phyloP scores from a whole-genome alignment of 2,888 invertebrate species.

The Leistus spinibarbis region DNA sequence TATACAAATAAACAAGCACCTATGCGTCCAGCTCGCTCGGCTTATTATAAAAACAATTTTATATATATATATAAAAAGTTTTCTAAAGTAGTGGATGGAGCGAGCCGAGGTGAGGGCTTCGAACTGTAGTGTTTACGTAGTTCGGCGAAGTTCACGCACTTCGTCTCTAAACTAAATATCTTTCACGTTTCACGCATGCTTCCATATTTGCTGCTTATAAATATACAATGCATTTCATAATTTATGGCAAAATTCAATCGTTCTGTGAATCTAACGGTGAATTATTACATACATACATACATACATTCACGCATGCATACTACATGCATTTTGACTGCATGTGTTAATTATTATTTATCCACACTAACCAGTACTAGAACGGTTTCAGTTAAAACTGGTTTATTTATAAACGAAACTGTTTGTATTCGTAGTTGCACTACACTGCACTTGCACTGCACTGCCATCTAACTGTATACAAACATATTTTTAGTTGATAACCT shows the following conservation, averaged over 20 bases:
- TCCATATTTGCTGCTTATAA: too few relatives aligned
- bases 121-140: too few relatives aligned
- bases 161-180: too few relatives aligned
- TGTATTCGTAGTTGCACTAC: not conserved
- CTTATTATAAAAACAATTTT: too few relatives aligned
- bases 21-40: too few relatives aligned
- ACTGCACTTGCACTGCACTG: not conserved
- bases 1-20: too few relatives aligned
- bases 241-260: not conserved
- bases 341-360: not conserved
- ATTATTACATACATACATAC: not conserved
- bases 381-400: not conserved
- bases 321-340: not conserved
- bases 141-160: too few relatives aligned
- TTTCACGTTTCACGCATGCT: too few relatives aligned
- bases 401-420: not conserved
- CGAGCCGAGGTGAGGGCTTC: too few relatives aligned
- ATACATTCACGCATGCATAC: too few relatives aligned
- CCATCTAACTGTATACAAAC: not conserved
- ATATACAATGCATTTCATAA: not conserved
- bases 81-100: too few relatives aligned
- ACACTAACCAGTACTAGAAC: not conserved
- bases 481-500: not conserved
- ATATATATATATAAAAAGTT: too few relatives aligned
- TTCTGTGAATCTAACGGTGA: not conserved